These are phyloP conservation scores for Drosophila ogumai DNA, from an alignment of 1,140 invertebrate genomes.

Conservation along the genomic window DNA sequence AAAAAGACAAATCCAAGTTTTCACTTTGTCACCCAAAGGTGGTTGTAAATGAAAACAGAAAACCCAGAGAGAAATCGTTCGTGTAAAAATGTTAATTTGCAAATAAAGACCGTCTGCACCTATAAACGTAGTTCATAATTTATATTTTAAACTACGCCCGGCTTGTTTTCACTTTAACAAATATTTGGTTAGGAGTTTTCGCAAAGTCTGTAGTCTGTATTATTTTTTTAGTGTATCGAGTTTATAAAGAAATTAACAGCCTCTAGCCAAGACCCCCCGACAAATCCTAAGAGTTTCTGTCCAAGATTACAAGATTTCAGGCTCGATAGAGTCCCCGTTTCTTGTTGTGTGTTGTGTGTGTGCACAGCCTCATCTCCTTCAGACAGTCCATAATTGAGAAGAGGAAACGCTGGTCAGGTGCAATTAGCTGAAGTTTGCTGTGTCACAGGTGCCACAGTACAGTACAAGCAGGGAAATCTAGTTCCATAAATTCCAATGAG, in stretches of 20 bases:
- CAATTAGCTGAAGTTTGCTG: conserved; percentile 27
- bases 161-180: conserved; percentile 6
- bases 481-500: conserved; percentile 56
- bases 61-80: conserved; percentile 2
- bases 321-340: background rate
- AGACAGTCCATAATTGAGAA: conserved; percentile 26
- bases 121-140: conserved; percentile 15
- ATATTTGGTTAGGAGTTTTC: background rate
- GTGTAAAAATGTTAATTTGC: conserved; percentile 28
- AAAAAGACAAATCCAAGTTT: background rate
- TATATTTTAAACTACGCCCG: conserved; percentile 6
- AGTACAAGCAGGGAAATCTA: conserved; percentile 20
- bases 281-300: conserved; percentile 7
- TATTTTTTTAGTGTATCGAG: background rate
- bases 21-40: conserved; percentile 7
- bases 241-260: background rate
- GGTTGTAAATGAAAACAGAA: background rate
- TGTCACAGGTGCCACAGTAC: background rate
- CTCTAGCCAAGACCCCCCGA: background rate
- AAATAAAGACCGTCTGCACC: conserved; percentile 15
- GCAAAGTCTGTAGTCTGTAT: background rate
- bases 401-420: conserved; percentile 40
- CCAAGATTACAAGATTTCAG: background rate
- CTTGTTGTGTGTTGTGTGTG: background rate
- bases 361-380: background rate